Evolutionary conservation across 2,797 vertebrate species (phyloP), one percentile per base, ranked within the genome.

Genomic region (Lophotriccus pileatus): DNA sequence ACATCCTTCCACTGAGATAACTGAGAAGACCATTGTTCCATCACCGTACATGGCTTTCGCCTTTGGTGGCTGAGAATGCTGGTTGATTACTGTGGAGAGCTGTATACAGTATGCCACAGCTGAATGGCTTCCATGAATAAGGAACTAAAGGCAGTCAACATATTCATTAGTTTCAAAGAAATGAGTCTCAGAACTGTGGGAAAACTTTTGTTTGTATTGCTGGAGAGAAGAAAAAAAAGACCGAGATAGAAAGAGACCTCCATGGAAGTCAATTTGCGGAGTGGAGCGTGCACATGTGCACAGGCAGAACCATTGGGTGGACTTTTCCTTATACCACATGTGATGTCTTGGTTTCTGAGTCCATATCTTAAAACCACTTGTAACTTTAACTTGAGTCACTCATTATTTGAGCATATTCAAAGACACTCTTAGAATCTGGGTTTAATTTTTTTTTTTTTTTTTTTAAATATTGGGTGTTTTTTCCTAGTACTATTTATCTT

Each of bases 101-200:
- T 95, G 89, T 78, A 34, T 80, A 89, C 89, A 94, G 92, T 63
- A 81, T 15, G 81, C 69, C 84, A 95, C 95, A 97, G 95, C 89
- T 96, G 96, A 97, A 90, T 96, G 92, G 75, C 82, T 95, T 90
- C 79, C 89, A 90, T 97, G 96, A 97, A 96, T 96, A 67, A 92
- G 83, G 94, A 96, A 92, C 80, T 76, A 76, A 94, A 96, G 82
- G 94, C 67, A 52, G 95, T 88, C 8, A 0, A 94, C 79, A 89
- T 93, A 91, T 86, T 97, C 91, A 96, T 97, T 95, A 94, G 84
- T 72, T 96, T 95, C 90, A 96, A 96, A 95, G 94, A 92, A 96
- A 74, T 59, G 80, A 90, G 89, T 69, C 75, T 89, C 72, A 81
- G 83, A 91, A 91, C 93, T 96, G 94, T 97, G 96, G 94, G 97